These are phyloP conservation scores for Nycticebus coucang DNA, from an alignment of 2,113 vertebrate genomes.

Conservation along the genomic window DNA sequence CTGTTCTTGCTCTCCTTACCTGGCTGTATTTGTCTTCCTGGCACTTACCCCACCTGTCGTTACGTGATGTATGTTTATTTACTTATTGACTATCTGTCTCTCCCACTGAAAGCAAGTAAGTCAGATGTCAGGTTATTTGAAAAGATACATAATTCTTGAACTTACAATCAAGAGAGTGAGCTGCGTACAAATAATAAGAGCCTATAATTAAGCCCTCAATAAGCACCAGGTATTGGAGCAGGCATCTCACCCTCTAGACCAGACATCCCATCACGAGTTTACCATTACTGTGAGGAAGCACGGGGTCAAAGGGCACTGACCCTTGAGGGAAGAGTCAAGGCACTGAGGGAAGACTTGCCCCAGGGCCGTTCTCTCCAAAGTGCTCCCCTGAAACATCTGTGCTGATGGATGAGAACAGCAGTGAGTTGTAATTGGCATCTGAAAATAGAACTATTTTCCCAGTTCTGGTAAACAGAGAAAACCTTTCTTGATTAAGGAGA, in stretches of 20 bases:
- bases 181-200: not conserved
- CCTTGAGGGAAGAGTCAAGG: too few species aligned
- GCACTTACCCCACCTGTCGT: not conserved
- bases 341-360: not conserved
- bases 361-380: not conserved
- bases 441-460: not conserved
- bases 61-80: not conserved
- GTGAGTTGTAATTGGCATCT: not conserved
- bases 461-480: not conserved
- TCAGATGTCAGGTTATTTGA: not conserved
- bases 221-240: not conserved
- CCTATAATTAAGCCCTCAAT: not conserved
- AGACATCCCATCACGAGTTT: not conserved
- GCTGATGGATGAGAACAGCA: not conserved
- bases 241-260: not conserved
- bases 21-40: not conserved
- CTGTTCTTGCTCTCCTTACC: not conserved
- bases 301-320: not conserved
- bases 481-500: not conserved
- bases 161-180: not conserved
- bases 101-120: not conserved
- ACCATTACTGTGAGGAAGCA: not conserved
- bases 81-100: not conserved
- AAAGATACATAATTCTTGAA: not conserved
- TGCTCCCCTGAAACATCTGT: fast-evolving